Conservation (phyloP, 2,888 invertebrate genomes). For the Thereva unica region DNA sequence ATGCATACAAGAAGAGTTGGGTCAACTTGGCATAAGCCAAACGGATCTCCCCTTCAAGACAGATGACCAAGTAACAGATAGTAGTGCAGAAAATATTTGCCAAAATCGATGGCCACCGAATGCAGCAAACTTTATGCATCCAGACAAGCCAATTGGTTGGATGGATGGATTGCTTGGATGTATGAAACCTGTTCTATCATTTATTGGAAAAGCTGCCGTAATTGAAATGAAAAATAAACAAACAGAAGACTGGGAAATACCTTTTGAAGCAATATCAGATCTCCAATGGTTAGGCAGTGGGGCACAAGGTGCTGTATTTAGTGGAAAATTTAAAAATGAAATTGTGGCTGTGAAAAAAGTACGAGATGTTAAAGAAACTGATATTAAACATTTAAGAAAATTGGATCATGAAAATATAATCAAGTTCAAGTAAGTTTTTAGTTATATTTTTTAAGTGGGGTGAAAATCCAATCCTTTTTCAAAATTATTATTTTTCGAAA, state of each 20-base stretch:
- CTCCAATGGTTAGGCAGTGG: constrained; percentile 92
- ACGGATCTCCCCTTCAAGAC: constrained; percentile 54
- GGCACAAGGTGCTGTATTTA: constrained; percentile 94
- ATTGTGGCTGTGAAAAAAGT: constrained; percentile 97
- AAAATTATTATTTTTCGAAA: background rate
- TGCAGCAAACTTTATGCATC: constrained; percentile 55
- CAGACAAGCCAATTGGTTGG: constrained; percentile 68
- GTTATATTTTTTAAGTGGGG: background rate
- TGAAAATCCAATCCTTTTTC: background rate
- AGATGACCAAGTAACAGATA: constrained; percentile 51
- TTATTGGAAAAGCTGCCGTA: constrained; percentile 77
- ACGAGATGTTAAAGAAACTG: constrained; percentile 86
- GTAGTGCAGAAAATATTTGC: constrained; percentile 57
- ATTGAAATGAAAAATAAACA: constrained; percentile 67
- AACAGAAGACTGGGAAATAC: constrained; percentile 91
- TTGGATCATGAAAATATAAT: constrained; percentile 95
- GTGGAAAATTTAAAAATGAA: constrained; percentile 79
- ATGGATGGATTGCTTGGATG: constrained; percentile 86
- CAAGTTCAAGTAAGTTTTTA: constrained; percentile 61
- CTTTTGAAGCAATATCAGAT: constrained; percentile 86
- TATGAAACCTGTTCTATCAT: constrained; percentile 83
- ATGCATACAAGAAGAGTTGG: constrained; percentile 68
- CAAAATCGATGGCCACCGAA: constrained; percentile 60
- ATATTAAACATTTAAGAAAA: constrained; percentile 88
- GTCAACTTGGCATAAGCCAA: constrained; percentile 58